Base-by-base conservation (phyloP, 1,140 invertebrate genomes). In the Rhagoletis pomonella region DNA sequence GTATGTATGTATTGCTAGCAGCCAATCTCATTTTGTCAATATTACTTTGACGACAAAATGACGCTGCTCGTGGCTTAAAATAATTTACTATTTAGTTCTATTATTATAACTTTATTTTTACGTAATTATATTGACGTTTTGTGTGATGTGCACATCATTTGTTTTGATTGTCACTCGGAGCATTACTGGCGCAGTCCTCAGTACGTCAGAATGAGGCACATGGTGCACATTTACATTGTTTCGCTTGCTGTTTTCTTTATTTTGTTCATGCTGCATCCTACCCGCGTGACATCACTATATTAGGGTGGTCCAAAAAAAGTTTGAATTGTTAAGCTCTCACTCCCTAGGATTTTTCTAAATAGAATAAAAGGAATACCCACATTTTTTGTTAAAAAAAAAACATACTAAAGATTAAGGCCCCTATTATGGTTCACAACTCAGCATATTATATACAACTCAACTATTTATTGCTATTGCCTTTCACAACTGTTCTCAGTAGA, bases 1-100 rank as follows among this genome's bases (percentile, higher is more conserved):
- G n/a, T n/a, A n/a, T n/a, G n/a, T n/a, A n/a, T n/a, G n/a, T n/a
- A n/a, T n/a, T n/a, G n/a, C n/a, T n/a, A n/a, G n/a, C n/a, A 42
- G 39, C 64, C 64, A 19, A 19, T 29, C 29, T n/a, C 64, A 42
- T 9, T 67, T 29, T 67, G n/a, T 67, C 64, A 67, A 67, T 10
- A 29, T 67, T 29, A 39, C 64, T 10, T 5, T 67, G 64, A 67
- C 29, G 64, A 29, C 29, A 62, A 62, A 62, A n/a, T 62, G 60
- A 62, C 14, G 64, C 29, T 67, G 6, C 64, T 29, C 4, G 1
- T 67, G 19, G n/a, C 55, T 81, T 29, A 44, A 81, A 81, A 81
- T 55, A n/a, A 81, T 81, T 55, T 81, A 81, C 55, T n/a, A n/a
- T n/a, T n/a, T n/a, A n/a, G n/a, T 81, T 81, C 73, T 81, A 81